Base-by-base conservation (phyloP, 2,113 vertebrate genomes). In the Ctenomys sociabilis region DNA sequence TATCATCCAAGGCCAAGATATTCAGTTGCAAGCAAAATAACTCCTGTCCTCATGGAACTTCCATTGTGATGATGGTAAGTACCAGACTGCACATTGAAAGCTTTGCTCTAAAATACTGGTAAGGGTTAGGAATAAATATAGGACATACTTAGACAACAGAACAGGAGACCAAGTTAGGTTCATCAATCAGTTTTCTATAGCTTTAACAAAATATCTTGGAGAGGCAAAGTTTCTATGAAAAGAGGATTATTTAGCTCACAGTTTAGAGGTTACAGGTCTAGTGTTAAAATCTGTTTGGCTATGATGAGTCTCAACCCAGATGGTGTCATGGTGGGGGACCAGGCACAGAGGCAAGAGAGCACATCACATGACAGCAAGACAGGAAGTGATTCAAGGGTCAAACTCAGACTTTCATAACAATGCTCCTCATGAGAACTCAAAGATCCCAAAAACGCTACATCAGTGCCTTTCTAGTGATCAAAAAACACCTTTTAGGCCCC, bases 41-140 rank as follows among this genome's bases (percentile, higher is more conserved):
- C 61, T 2, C 17, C 10, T 68, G 45, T 80, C 64, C 21, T 70
- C 21, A 45, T 59, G 37, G 5, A 81, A 32, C 24, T 89, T 72
- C 37, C 30, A 28, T 10, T 94, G 32, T 73, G 28, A 64, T 94
- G 54, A 88, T 52, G 81, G 64, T 73, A 94, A 89, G 68, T 81
- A 64, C 64, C 64, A 85, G 66, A 64, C 37, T 90, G 54, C 35
- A 66, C 64, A 59, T 14, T 52, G 54, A 90, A 89, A 75, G 28
- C 45, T 90, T 81, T 40, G 64, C 43, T 72, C 37, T 64, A 73
- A 94, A 77, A 21, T 7, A 61, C n/a, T 88, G 77, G 59, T 66
- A 49, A 75, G 64, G 59, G 11, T 72, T 90, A 73, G 45, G 43
- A 88, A 52, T 73, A 90, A 61, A 92, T 57, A 12, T 52, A 54